Evolutionary conservation across 2,888 invertebrate genomes (phyloP).

Genomic region (Hydrotaea cyrtoneurina): DNA sequence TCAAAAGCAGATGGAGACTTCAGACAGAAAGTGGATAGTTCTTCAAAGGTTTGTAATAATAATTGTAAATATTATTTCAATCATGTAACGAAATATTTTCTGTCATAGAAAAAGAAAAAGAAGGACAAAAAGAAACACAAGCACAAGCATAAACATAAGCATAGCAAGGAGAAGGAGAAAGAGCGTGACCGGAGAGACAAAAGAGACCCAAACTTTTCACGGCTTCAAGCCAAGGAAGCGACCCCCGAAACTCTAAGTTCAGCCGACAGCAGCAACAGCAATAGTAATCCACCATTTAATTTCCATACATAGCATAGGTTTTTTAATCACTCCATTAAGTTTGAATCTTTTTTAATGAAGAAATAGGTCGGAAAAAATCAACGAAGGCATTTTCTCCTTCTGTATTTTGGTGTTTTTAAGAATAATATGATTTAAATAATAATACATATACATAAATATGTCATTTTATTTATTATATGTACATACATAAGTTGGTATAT

Average conservation of each 20-base stretch:
- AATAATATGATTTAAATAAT: background rate
- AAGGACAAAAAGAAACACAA: constrained; percentile 92
- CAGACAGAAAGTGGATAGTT: constrained; percentile 81
- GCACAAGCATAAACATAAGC: constrained; percentile 95
- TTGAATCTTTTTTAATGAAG: constrained; percentile 64
- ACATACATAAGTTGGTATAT: background rate
- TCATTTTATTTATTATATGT: background rate
- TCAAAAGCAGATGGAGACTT: constrained; percentile 69
- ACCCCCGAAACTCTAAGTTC: constrained; percentile 81
- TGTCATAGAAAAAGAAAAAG: constrained; percentile 83
- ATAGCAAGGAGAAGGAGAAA: constrained; percentile 83
- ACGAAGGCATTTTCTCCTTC: background rate
- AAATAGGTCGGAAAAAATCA: constrained; percentile 28
- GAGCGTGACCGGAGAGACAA: constrained; percentile 81
- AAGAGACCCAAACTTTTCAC: constrained; percentile 78
- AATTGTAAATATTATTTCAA: too few species aligned
- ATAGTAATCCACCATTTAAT: constrained; percentile 77
- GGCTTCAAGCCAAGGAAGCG: constrained; percentile 77
- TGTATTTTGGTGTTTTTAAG: background rate
- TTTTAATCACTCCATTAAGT: constrained; percentile 65
- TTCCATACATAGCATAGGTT: constrained; percentile 69
- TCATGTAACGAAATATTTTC: too few species aligned
- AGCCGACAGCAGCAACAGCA: constrained; percentile 80
- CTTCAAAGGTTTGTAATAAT: constrained; percentile 81
- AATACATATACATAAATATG: background rate